Conservation (phyloP, 2,888 invertebrate genomes). For the Clitarchus hookeri region DNA sequence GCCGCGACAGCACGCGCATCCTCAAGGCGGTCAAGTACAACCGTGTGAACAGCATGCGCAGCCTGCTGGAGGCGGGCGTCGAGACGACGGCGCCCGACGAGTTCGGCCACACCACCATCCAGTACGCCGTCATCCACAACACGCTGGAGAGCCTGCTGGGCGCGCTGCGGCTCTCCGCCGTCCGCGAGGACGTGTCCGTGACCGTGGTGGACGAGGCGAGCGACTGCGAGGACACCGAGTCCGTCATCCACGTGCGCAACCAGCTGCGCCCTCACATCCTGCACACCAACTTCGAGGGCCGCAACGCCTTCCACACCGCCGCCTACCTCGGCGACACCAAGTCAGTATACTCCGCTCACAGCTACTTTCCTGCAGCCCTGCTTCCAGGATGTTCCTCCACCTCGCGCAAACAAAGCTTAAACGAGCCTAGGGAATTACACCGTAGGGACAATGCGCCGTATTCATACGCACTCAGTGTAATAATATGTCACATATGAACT, state of each 20-base stretch:
- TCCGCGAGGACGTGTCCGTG: neutral
- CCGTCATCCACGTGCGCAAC: neutral
- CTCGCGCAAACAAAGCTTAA: too few relatives aligned
- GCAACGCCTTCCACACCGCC: conserved; percentile 19
- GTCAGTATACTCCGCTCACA: neutral
- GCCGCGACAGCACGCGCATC: conserved; percentile 15
- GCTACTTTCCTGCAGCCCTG: too few relatives aligned
- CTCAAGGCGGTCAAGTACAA: conserved; percentile 21
- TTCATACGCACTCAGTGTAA: too few relatives aligned
- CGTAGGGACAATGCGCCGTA: too few relatives aligned
- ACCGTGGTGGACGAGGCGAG: neutral
- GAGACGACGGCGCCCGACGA: neutral
- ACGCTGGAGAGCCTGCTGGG: conserved; percentile 19
- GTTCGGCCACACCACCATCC: conserved; percentile 21
- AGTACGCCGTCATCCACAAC: conserved; percentile 23
- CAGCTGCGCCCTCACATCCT: neutral
- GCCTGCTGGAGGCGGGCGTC: conserved; percentile 22
- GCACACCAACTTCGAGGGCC: conserved; percentile 15
- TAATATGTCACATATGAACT: too few relatives aligned
- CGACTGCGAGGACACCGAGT: neutral
- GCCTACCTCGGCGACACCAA: neutral
- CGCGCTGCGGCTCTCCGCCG: neutral
- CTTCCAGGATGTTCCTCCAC: too few relatives aligned
- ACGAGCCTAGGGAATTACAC: too few relatives aligned
- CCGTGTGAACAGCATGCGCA: conserved; percentile 20